Conservation (phyloP, 2,113 vertebrate genomes). For the Ophthalmolycus amberensis region DNA sequence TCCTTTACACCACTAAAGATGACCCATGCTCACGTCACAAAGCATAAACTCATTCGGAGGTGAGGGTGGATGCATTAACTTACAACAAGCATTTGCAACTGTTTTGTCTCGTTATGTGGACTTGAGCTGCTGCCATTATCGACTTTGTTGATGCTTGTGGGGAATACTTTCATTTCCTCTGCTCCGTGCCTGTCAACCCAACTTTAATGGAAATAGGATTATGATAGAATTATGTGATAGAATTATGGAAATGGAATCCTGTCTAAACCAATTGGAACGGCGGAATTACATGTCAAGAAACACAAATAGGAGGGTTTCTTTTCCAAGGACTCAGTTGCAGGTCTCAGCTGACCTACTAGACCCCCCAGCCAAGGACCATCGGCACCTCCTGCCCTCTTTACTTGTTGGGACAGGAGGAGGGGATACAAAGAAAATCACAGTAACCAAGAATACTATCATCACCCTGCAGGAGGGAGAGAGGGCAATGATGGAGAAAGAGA, state of each 20-base stretch:
- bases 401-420: conserved; percentile 1
- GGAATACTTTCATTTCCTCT: not conserved
- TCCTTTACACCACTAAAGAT: too few relatives aligned
- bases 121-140: too few relatives aligned
- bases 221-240: not conserved
- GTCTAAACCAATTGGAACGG: not conserved
- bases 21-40: not conserved
- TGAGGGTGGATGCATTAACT: not conserved
- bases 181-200: not conserved
- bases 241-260: not conserved
- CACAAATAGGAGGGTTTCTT: conserved; percentile 1
- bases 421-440: not conserved
- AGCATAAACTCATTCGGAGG: not conserved
- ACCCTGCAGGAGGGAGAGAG: conserved; percentile 22
- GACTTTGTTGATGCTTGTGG: not conserved
- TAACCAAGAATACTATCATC: conserved; percentile 38
- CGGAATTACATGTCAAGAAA: not conserved
- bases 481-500: conserved; percentile 1
- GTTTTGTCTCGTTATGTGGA: not conserved
- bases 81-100: not conserved
- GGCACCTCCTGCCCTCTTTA: conserved; percentile 24
- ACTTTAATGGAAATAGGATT: not conserved
- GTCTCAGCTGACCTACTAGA: conserved; percentile 12
- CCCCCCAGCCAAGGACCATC: conserved; percentile 21
- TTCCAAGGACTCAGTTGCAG: not conserved